These are phyloP conservation scores for Artibeus jamaicensis DNA, from an alignment of 2,797 vertebrate species.

Conservation along the genomic window DNA sequence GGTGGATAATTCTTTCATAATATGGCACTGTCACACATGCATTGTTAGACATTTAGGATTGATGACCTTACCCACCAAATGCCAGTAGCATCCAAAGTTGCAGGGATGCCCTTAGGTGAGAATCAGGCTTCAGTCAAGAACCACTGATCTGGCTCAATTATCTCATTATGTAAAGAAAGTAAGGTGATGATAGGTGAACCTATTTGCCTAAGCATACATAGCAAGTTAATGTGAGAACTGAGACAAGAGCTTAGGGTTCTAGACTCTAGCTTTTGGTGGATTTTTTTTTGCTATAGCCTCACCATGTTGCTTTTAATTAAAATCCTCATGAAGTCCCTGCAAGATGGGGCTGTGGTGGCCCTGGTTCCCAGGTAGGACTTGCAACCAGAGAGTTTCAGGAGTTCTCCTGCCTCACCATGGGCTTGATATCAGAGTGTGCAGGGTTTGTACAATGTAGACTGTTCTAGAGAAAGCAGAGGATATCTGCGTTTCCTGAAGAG, in stretches of 20 bases:
- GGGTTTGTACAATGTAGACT: background rate
- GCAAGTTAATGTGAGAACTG: background rate
- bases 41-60: background rate
- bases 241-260: background rate
- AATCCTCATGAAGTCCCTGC: background rate
- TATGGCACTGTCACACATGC: background rate
- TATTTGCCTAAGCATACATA: background rate
- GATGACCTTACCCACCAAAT: background rate
- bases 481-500: background rate
- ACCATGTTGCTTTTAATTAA: background rate
- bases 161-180: background rate
- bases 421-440: accelerated
- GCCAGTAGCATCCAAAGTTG: too few relatives aligned
- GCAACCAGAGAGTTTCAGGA: background rate
- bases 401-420: background rate
- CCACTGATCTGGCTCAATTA: background rate
- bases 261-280: background rate
- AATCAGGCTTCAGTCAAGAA: background rate
- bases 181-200: background rate
- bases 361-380: background rate
- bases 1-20: background rate
- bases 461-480: background rate
- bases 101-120: background rate
- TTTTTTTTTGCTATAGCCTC: background rate
- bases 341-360: background rate